These are phyloP conservation scores for Rhadinocentrus ornatus DNA, from an alignment of 2,797 vertebrate species.

Conservation along the genomic window DNA sequence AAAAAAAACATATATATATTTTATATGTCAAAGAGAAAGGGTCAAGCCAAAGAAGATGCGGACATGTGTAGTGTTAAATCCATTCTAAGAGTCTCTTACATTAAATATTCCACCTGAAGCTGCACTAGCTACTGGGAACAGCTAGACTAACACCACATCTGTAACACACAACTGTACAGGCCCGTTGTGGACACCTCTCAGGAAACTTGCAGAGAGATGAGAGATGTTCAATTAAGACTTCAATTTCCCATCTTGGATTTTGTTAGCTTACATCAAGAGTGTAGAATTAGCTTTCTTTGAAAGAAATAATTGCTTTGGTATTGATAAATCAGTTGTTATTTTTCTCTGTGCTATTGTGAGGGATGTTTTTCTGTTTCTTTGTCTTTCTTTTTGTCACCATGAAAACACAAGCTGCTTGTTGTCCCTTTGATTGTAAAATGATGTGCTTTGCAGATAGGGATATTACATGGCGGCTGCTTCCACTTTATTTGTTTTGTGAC, in stretches of 20 bases:
- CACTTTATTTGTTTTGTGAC: background rate
- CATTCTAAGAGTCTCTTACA: constrained; percentile 52
- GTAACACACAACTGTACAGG: constrained; percentile 28
- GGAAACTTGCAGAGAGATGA: constrained; percentile 26
- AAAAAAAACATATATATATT: background rate
- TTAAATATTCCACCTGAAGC: constrained; percentile 71
- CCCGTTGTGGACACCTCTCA: constrained; percentile 34
- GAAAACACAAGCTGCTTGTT: background rate
- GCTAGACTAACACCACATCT: constrained; percentile 27
- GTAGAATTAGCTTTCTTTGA: constrained; percentile 11
- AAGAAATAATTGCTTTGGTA: background rate
- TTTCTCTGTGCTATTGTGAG: background rate
- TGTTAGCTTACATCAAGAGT: background rate
- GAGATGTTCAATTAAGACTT: constrained; percentile 38
- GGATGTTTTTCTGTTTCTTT: background rate
- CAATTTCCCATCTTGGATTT: constrained; percentile 19
- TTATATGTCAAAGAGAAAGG: constrained; percentile 9
- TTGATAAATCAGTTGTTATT: constrained; percentile 1
- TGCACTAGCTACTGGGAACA: constrained; percentile 52
- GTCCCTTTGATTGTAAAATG: background rate
- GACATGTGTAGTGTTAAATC: constrained; percentile 15
- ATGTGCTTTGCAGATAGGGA: background rate
- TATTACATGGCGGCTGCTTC: background rate
- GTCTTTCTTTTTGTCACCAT: background rate
- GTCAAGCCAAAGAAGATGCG: background rate